Evolutionary conservation across 2,888 invertebrate species (phyloP), one percentile per base, ranked within the genome.

Genomic region (Lycophotia porphyrea): DNA sequence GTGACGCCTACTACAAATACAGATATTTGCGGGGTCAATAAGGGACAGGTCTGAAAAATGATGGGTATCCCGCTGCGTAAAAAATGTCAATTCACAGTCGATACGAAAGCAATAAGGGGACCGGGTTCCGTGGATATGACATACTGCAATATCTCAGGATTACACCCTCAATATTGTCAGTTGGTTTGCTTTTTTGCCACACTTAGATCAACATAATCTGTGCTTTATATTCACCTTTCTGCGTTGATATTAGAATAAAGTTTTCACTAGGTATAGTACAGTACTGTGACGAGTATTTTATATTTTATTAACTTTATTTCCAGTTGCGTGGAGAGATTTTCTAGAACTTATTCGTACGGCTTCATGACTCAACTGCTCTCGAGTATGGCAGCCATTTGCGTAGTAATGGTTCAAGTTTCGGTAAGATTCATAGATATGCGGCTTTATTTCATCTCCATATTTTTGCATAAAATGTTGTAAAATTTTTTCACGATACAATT

Each of bases 351-450:
- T 90, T 93, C 95, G 3, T 95, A 95, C 82, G 96, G 96, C 58
- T 96, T 96, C 92, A 94, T 96, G 95, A 96, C 95, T 82, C 96
- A 96, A 91, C 92, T 96, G 69, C 90, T 96, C 71, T 96, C 96
- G 36, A 96, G 96, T 86, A 93, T 94, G 94, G 95, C 95, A 24
- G 96, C 96, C 58, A 96, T 96, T 91, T 96, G 96, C 91, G 95
- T 94, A 65, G 94, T 96, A 89, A 96, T 96, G 96, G 96, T 96
- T 61, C 96, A 96, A 94, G 93, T 96, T 93, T 95, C 96, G 93
- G 96, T 96, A 91, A 94, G 94, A 83, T 79, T 78, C 71, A 84
- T 82, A 81, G 73, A 85, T 78, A 68, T 61, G 78, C 61, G 55
- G 64, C 71, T 84, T 80, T 81, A 82, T 78, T 82, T 71, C 61